phyloP scores from a whole-genome alignment of 2,888 invertebrate species.

The Serrognathus titanus region DNA sequence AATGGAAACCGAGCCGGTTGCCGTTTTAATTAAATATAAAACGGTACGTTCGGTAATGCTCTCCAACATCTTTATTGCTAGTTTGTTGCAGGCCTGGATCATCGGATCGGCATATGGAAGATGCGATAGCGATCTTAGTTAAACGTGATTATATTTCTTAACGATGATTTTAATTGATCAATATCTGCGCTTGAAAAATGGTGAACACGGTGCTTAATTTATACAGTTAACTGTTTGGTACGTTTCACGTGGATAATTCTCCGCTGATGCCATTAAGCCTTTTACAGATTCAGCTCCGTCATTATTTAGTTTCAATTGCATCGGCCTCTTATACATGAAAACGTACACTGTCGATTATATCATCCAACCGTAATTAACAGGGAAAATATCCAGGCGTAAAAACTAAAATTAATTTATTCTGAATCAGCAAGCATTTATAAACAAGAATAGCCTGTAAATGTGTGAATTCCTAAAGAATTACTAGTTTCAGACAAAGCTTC shows the following conservation, averaged over 20 bases:
- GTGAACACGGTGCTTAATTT: background rate
- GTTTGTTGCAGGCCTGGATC: background rate
- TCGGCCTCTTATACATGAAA: background rate
- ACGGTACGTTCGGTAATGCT: background rate
- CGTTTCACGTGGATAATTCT: too few relatives aligned
- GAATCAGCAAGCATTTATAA: too few relatives aligned
- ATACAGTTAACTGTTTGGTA: background rate
- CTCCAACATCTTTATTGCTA: background rate
- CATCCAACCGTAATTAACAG: too few relatives aligned
- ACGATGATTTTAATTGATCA: conserved; percentile 1
- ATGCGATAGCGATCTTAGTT: background rate
- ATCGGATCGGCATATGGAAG: background rate
- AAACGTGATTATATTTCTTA: background rate
- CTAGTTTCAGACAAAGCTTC: too few relatives aligned
- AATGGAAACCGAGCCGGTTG: background rate
- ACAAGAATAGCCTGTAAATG: too few relatives aligned
- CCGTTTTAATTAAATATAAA: background rate
- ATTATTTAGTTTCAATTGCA: background rate
- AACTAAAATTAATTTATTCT: too few relatives aligned
- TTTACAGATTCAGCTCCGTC: background rate
- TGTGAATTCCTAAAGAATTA: too few relatives aligned
- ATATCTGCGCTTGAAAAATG: background rate
- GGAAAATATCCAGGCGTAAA: too few relatives aligned
- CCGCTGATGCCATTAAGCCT: too few relatives aligned
- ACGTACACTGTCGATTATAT: background rate